Base-by-base conservation (phyloP, 2,888 invertebrate genomes). In the Argyresthia albistria region DNA sequence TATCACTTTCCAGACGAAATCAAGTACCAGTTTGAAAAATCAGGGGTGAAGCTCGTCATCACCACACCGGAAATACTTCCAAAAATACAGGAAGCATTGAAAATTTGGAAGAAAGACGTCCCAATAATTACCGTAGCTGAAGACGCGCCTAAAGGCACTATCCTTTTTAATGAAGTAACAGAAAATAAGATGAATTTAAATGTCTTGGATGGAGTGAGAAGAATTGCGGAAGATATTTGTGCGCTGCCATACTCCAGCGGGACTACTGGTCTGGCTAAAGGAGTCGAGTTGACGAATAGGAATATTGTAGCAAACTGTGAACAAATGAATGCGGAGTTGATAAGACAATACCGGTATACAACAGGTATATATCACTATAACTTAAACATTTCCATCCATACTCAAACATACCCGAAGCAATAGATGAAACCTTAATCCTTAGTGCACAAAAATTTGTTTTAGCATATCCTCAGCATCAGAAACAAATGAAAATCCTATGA, bases 241-340 rank as follows among this genome's bases (percentile, higher is more conserved):
- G 72, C 93, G 16, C 65, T 96, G 54, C 95, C 94, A 0, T 96
- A 93, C 79, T 95, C 95, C 2, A 95, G 95, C 69, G 94, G 94
- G 0, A 96, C 96, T 0, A 96, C 95, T 0, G 96, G 96, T 0
- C 62, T 93, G 46, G 92, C 94, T 0, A 94, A 94, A 82, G 93
- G 93, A 1, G 93, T 94, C 0, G 87, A 90, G 63, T 68, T 93
- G 0, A 87, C 90, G 0, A 91, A 93, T 70, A 76, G 61, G 51
- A 90, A 89, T 70, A 61, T 91, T 7, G 71, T 90, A 0, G 62
- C 87, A 0, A 90, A 91, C 62, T 66, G 66, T 54, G 37, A 65
- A 7, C 81, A 81, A 54, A 63, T 70, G 58, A 63, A 73, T 54
- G 63, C 66, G 4, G 63, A 71, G 10, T 12, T 47, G 25, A 25